Evolutionary conservation across 2,113 vertebrate genomes (phyloP).

Genomic region (rat (Rattus norvegicus)): DNA sequence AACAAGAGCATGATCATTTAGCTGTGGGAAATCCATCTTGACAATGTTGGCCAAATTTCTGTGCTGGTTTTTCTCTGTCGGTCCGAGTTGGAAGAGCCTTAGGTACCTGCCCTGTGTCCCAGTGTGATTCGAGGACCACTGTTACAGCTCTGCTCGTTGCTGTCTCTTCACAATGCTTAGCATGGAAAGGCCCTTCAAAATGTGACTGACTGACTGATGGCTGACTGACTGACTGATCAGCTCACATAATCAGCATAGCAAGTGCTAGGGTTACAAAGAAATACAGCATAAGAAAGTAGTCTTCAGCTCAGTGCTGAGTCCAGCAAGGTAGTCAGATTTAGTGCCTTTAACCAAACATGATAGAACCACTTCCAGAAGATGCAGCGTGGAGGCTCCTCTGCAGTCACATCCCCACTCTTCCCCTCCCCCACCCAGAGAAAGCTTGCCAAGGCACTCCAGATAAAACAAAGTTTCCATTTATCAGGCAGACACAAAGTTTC

Average conservation of each 20-base stretch:
- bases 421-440: background rate
- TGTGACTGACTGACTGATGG: background rate
- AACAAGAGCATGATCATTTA: background rate
- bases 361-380: background rate
- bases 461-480: conserved; percentile 51
- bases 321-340: background rate
- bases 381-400: background rate
- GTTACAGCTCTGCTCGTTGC: background rate
- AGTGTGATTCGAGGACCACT: background rate
- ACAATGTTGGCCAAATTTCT: background rate
- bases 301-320: background rate
- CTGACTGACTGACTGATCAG: background rate
- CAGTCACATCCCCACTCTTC: background rate
- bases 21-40: background rate
- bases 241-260: background rate
- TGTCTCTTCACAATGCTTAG: background rate
- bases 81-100: background rate
- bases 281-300: background rate
- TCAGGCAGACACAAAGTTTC: conserved; percentile 51
- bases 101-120: background rate
- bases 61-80: background rate
- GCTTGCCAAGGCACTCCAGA: background rate
- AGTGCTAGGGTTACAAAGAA: background rate
- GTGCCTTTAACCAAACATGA: background rate
- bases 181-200: background rate